phyloP scores from a whole-genome alignment of 2,888 invertebrate genomes.

The Odontocolon sp. region DNA sequence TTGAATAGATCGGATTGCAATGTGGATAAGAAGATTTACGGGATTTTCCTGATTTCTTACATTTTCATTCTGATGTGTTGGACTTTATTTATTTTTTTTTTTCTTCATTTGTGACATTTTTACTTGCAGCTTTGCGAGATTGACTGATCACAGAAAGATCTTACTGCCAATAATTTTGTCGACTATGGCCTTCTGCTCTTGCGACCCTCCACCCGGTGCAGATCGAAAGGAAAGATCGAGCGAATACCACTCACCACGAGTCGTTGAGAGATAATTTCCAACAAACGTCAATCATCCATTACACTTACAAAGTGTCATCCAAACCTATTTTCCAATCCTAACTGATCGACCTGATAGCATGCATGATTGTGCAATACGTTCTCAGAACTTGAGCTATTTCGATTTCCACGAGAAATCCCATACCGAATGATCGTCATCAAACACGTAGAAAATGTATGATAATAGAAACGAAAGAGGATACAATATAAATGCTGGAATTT shows the following conservation, averaged over 20 bases:
- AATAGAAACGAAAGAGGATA: background rate
- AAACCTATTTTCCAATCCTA: conserved; percentile 61
- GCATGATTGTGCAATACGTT: conserved; percentile 44
- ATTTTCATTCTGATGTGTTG: background rate
- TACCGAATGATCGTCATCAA: background rate
- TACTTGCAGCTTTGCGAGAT: background rate
- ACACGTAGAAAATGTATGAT: background rate
- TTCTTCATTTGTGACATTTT: background rate
- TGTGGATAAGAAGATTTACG: background rate
- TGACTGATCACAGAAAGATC: background rate
- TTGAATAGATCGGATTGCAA: background rate
- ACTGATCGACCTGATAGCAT: conserved; percentile 48
- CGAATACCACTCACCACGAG: conserved; percentile 45
- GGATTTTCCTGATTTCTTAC: background rate
- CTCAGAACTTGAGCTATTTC: conserved; percentile 37
- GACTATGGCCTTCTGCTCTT: conserved; percentile 33
- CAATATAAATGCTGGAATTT: background rate
- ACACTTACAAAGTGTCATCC: conserved; percentile 54
- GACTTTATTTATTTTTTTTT: background rate
- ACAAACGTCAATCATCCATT: conserved; percentile 50
- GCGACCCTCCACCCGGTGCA: conserved; percentile 15
- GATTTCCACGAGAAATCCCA: conserved; percentile 15
- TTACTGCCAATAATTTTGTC: background rate
- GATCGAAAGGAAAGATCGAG: conserved; percentile 46
- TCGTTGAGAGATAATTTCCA: conserved; percentile 53